Evolutionary conservation across 2,888 invertebrate species (phyloP).

Genomic region (Dinocampus coccinellae): DNA sequence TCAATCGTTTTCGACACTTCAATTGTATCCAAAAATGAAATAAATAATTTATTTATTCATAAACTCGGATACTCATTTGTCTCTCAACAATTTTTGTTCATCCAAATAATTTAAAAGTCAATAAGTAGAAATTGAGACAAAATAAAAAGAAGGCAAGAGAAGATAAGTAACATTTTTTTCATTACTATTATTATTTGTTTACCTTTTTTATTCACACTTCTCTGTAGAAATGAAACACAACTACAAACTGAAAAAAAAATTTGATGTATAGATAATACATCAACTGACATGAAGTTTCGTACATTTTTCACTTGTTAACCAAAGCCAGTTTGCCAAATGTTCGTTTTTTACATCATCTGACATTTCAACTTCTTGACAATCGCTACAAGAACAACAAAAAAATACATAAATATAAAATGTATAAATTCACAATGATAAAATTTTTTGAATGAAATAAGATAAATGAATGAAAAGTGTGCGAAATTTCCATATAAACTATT

Average conservation of each 20-base stretch:
- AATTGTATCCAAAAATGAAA: slow-evolving; percentile 25
- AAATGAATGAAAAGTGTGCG: no score
- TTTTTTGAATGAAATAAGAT: neutral
- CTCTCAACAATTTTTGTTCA: no score
- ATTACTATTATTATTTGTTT: no score
- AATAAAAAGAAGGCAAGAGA: slow-evolving; percentile 24
- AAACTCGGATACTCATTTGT: no score
- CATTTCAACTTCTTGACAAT: slow-evolving; percentile 71
- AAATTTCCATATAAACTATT: no score
- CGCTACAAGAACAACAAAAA: slow-evolving; percentile 72
- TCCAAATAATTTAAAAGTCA: no score
- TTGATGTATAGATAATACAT: slow-evolving; percentile 20
- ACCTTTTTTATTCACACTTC: neutral
- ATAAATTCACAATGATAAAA: slow-evolving; percentile 44
- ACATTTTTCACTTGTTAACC: slow-evolving; percentile 87
- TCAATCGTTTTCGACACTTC: no score
- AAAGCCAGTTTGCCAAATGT: slow-evolving; percentile 76
- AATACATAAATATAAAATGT: no score
- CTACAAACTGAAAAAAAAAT: no score
- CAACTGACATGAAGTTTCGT: slow-evolving; percentile 69
- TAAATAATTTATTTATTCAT: neutral
- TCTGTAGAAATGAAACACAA: no score
- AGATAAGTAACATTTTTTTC: neutral
- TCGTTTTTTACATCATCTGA: slow-evolving; percentile 72
- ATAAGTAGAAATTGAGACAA: neutral